Evolutionary conservation across 2,888 invertebrate species (phyloP).

Genomic region (Marasmarcha lunaedactyla): DNA sequence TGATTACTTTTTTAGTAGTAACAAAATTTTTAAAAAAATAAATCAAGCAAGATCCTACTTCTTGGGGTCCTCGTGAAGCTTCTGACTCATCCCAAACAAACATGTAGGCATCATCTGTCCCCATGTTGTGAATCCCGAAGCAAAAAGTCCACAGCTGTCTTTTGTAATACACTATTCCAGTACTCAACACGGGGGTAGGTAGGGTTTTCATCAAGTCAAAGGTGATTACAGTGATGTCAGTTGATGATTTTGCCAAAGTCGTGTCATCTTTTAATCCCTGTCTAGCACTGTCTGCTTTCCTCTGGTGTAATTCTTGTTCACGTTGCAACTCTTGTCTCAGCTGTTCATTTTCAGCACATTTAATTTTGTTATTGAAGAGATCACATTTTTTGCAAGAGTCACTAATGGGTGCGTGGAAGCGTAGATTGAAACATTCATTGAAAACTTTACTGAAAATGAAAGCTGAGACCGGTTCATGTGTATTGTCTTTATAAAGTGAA

Average conservation of each 20-base stretch:
- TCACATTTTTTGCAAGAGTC: constrained; percentile 2
- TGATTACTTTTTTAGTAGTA: constrained; percentile 15
- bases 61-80: constrained; percentile 12
- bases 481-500: constrained; percentile 5
- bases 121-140: constrained; percentile 13
- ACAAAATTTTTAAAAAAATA: constrained; percentile 16
- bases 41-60: constrained; percentile 21
- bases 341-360: constrained; percentile 3
- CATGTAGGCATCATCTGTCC: constrained; percentile 14
- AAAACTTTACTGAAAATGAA: constrained; percentile 8
- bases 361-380: constrained; percentile 1
- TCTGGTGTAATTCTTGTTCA: constrained; percentile 7
- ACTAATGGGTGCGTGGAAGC: constrained; percentile 3
- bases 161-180: constrained; percentile 20
- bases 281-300: constrained; percentile 11
- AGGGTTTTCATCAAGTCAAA: constrained; percentile 18
- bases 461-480: background rate
- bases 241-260: constrained; percentile 9
- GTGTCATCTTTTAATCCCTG: constrained; percentile 12
- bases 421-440: constrained; percentile 3
- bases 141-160: constrained; percentile 17
- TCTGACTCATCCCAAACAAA: constrained; percentile 20
- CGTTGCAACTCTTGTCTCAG: constrained; percentile 7
- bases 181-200: constrained; percentile 15
- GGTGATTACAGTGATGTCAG: constrained; percentile 13